These are phyloP conservation scores for Pristionchus exspectatus DNA, from an alignment of 2,888 invertebrate genomes.

Conservation along the genomic window DNA sequence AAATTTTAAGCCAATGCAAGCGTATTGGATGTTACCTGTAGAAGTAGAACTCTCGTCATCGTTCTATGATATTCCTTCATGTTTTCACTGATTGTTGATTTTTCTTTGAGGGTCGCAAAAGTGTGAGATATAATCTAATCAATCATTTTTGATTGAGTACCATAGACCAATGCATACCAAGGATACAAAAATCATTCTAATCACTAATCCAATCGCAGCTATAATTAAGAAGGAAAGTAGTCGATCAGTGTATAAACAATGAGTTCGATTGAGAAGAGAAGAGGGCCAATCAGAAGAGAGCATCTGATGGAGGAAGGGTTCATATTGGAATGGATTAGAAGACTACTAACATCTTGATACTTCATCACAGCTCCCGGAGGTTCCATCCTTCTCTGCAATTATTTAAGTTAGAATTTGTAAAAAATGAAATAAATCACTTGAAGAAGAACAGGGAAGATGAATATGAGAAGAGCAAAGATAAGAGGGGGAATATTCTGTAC, in stretches of 20 bases:
- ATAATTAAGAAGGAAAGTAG: not conserved
- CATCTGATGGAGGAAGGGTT: not conserved
- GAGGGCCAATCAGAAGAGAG: not conserved
- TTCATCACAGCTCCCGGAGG: not conserved
- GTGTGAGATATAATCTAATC: not conserved
- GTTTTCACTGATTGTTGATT: not conserved
- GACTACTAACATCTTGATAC: not conserved
- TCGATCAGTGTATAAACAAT: not conserved
- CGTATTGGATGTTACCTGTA: not conserved
- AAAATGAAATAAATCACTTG: not conserved
- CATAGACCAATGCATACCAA: not conserved
- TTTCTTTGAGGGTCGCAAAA: not conserved
- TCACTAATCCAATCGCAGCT: not conserved
- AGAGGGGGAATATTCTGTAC: not conserved
- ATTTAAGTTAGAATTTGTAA: not conserved
- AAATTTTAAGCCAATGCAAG: not conserved
- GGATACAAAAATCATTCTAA: not conserved
- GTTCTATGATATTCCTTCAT: slow-evolving; percentile 14
- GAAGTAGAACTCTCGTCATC: not conserved
- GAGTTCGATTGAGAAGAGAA: not conserved
- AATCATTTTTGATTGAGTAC: not conserved
- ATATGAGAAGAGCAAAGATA: not conserved
- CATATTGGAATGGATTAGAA: not conserved
- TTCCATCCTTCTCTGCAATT: not conserved
- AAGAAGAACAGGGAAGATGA: not conserved